Base-by-base conservation (phyloP, 1,140 invertebrate species). In the Diorhabda elongata region DNA sequence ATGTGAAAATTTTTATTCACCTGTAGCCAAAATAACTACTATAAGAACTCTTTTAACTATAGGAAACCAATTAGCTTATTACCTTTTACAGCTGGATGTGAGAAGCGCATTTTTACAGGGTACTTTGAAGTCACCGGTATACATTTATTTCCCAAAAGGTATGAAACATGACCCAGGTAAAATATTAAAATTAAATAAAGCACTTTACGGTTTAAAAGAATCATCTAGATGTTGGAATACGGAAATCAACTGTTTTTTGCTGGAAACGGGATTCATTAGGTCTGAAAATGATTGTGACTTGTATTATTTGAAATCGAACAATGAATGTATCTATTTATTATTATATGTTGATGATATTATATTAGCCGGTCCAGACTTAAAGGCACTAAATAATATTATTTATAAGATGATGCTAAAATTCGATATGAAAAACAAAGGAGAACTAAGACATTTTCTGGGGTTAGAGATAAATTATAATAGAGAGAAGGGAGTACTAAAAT, bases 341-440 rank as follows among this genome's bases (percentile, higher is more conserved):
- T 43, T 71, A n/a, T 71, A 71, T 65, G 70, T 71, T 9, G 67
- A 71, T 65, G 67, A 71, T 41, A 69, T 71, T 52, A 71, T 71
- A 52, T 52, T 71, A 44, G 26, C 62, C 6, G 63, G 70, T 61
- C 44, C 44, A 26, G 44, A 65, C 57, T 43, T 69, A 66, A 58
- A 8, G 9, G 26, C 52, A 11, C 11, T 71, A 11, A 58, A 66
- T 42, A 41, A 69, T 42, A 65, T 45, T 42, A 68, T 56, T 56
- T 43, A 11, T n/a, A 59, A 71, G 58, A 61, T 71, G 62, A 69
- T 69, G 70, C 45, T 69, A 44, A 60, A 45, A 42, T 71, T 71
- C 57, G 63, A 69, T 62, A 69, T 71, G 61, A 71, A 69, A 42
- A 64, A 71, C 66, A 71, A 69, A 61, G 70, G 70, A 7, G 26